A percentile compares a stretch with the other conserved stretches of the same genome.
Evolutionary conservation across 2,113 vertebrate species (phyloP).

Genomic region (Climacteris rufus): DNA sequence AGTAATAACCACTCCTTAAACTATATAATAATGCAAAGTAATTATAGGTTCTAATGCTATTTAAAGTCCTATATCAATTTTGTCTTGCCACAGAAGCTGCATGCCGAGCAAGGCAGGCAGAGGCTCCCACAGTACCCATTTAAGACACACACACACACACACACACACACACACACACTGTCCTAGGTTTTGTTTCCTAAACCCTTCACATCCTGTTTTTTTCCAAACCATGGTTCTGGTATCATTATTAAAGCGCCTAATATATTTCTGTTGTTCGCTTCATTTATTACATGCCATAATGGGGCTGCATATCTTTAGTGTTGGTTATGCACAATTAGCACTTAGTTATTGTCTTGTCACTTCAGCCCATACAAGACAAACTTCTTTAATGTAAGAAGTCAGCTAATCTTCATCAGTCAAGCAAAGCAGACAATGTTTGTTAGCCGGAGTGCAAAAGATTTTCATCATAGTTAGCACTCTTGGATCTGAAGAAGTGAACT

Average conservation of each 20-base stretch:
- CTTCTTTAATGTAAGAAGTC: constrained; percentile 84
- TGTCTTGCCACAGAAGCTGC: constrained; percentile 58
- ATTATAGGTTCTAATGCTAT: constrained; percentile 73
- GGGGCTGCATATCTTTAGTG: constrained; percentile 74
- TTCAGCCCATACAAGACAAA: constrained; percentile 81
- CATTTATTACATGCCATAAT: constrained; percentile 76
- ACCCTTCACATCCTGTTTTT: constrained; percentile 51
- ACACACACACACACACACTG: neutral
- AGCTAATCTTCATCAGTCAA: constrained; percentile 87
- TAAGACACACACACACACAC: constrained; percentile 30
- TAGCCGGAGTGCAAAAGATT: constrained; percentile 73
- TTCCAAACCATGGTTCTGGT: constrained; percentile 49
- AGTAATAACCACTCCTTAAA: constrained; percentile 72
- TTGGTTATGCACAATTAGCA: constrained; percentile 92
- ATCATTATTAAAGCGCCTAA: constrained; percentile 74
- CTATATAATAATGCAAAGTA: constrained; percentile 75
- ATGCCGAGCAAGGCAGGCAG: constrained; percentile 48
- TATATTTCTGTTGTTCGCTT: constrained; percentile 74
- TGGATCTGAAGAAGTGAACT: neutral
- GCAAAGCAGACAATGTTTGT: constrained; percentile 72
- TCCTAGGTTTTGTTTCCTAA: constrained; percentile 64
- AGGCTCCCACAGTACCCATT: constrained; percentile 15
- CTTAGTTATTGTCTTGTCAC: constrained; percentile 89
- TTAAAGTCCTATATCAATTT: constrained; percentile 75
- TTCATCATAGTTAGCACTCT: constrained; percentile 70